Conservation (phyloP, 2,113 vertebrate species). For the Henicopernis longicauda region DNA sequence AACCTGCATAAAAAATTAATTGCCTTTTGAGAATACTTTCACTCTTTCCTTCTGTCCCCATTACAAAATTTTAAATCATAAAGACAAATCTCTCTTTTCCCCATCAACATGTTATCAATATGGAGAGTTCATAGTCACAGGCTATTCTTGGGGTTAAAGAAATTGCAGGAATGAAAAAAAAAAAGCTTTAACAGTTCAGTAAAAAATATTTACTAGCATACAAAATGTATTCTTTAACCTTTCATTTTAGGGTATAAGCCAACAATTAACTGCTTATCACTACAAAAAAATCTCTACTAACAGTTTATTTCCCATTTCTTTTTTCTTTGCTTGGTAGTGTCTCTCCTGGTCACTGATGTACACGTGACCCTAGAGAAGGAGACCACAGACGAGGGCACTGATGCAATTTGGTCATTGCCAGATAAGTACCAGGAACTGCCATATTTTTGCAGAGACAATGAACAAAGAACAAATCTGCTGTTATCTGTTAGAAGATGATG, state of each 20-base stretch:
- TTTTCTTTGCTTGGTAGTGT: neutral
- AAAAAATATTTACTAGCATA: neutral
- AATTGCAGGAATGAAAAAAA: neutral
- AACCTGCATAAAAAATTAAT: neutral
- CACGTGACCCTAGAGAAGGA: neutral
- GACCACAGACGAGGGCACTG: neutral
- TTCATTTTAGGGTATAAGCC: neutral
- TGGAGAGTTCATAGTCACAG: neutral
- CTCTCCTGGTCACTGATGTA: neutral
- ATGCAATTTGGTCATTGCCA: neutral
- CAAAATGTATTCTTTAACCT: neutral
- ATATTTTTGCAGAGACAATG: neutral
- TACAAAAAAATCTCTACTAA: neutral
- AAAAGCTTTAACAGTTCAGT: fast-evolving
- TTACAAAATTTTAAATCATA: neutral
- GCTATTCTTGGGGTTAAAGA: neutral
- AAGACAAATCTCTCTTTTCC: neutral
- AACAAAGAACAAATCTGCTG: neutral
- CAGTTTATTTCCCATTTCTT: neutral
- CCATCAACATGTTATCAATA: neutral
- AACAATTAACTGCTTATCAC: neutral
- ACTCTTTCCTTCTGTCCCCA: neutral
- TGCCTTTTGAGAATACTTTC: neutral
- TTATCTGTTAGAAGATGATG: neutral
- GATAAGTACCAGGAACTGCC: neutral